A percentile compares a stretch with the other conserved stretches of the same genome.
These are phyloP conservation scores for Melanostigma gelatinosum DNA, from an alignment of 2,113 vertebrate species.

Conservation along the genomic window DNA sequence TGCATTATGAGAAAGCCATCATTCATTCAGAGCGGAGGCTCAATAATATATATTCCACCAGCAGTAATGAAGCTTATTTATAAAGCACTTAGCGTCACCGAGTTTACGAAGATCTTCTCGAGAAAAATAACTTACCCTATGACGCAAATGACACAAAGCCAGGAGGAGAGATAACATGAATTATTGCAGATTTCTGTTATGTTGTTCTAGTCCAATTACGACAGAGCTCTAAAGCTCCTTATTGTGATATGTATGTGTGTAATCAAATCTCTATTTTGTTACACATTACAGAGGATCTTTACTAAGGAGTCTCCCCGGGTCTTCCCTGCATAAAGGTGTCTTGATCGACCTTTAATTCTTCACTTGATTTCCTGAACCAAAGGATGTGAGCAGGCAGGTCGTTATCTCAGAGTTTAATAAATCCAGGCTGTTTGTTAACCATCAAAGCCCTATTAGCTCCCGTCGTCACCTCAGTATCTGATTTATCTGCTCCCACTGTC, in stretches of 20 bases:
- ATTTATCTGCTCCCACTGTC: constrained; percentile 52
- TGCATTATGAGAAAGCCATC: background rate
- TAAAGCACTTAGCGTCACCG: constrained; percentile 13
- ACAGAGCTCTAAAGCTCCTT: constrained; percentile 2
- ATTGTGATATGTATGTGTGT: constrained; percentile 7
- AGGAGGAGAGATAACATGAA: background rate
- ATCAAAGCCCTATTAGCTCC: constrained; percentile 55
- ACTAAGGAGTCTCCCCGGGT: background rate
- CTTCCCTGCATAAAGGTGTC: background rate
- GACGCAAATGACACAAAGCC: background rate
- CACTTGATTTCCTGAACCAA: constrained; percentile 33
- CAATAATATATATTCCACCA: constrained; percentile 14
- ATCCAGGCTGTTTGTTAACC: constrained; percentile 65
- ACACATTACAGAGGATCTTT: constrained; percentile 23
- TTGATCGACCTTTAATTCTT: constrained; percentile 15
- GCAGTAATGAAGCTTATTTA: constrained; percentile 2
- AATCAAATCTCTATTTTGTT: background rate
- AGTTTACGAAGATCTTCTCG: background rate
- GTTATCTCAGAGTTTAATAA: constrained; percentile 52
- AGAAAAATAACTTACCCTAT: background rate
- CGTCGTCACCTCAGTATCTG: constrained; percentile 40
- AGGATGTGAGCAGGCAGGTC: constrained; percentile 21
- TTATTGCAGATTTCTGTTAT: background rate
- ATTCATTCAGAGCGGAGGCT: background rate
- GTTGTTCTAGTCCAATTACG: background rate